Evolutionary conservation across 2,113 vertebrate genomes (phyloP), one percentile per base, ranked within the genome.

Genomic region (Cynocephalus volans): DNA sequence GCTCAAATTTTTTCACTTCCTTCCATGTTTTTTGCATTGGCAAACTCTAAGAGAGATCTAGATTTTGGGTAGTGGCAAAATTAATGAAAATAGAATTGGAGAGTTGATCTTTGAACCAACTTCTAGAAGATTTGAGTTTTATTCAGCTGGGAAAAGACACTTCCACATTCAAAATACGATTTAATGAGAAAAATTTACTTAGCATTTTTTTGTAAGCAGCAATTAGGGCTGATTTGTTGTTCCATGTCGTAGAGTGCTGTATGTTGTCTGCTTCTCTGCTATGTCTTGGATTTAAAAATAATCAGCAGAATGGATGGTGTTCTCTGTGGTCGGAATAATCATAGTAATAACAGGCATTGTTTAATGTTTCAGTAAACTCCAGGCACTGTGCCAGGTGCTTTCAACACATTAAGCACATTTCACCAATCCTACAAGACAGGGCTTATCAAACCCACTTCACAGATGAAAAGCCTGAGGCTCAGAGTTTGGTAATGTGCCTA

Each of bases 371-470:
- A 89, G 1, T 69, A 56, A 11, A 76, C 13, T 33, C 58, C n/a
- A 89, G 33, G 54, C n/a, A 77, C 26, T 60, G 17, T 69, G 67
- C 81, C 94, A 45, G 73, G 48, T 24, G 19, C 62, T 89, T 93
- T 45, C 54, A 11, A 83, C 26, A 62, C 17, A 60, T 52, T 76
- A 79, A 64, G 15, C 31, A 54, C 45, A 79, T 62, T 70, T n/a
- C 13, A 85, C 45, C 45, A 54, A 73, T 52, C n/a, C 70, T 72
- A 60, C 18, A 79, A 85, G 67, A 82, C 36, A 67, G 75, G 69
- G 54, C n/a, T 80, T n/a, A 79, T 56, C 72, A 83, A 70, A 76
- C 62, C 45, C 60, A 88, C n/a, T 88, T 93, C 62, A n/a, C 60
- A 70, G 19, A 77, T 77, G 52, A 24, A 76, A 77, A 75, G 33